phyloP scores from a whole-genome alignment of 2,113 vertebrate genomes.

The Scomber scombrus region DNA sequence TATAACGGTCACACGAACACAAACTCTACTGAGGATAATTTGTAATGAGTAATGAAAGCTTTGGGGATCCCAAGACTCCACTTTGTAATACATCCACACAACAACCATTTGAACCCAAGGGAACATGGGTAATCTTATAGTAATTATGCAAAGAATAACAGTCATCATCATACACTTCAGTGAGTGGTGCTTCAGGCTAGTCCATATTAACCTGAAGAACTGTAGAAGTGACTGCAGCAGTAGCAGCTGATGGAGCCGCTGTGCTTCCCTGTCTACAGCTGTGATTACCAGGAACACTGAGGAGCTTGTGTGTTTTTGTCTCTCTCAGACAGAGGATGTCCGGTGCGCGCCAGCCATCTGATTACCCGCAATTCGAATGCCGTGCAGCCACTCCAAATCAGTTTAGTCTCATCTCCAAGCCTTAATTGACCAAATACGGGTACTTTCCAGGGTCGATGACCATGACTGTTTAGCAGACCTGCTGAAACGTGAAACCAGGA shows the following conservation, averaged over 20 bases:
- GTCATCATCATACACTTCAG: constrained; percentile 33
- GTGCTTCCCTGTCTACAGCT: constrained; percentile 49
- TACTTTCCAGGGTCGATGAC: constrained; percentile 41
- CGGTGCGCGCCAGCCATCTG: constrained; percentile 50
- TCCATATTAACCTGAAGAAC: constrained; percentile 34
- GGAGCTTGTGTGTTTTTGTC: constrained; percentile 63
- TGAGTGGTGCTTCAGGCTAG: constrained; percentile 28
- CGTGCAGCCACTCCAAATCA: constrained; percentile 64
- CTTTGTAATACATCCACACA: constrained; percentile 21
- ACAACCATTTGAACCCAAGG: constrained; percentile 33
- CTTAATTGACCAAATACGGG: constrained; percentile 52
- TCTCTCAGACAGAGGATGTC: constrained; percentile 65
- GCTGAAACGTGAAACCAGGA: constrained; percentile 26
- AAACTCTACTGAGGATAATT: neutral
- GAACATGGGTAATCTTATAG: constrained; percentile 29
- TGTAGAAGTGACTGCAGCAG: constrained; percentile 22
- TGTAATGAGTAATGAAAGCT: constrained; percentile 30
- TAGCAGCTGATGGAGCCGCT: constrained; percentile 25
- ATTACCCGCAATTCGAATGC: constrained; percentile 69
- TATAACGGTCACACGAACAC: neutral
- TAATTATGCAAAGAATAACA: constrained; percentile 59
- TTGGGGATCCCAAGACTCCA: constrained; percentile 7
- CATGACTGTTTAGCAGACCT: neutral
- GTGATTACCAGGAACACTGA: constrained; percentile 67
- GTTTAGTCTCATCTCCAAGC: constrained; percentile 60